Evolutionary conservation across 2,888 invertebrate species (phyloP), one percentile per base, ranked within the genome.

Genomic region (Caenorhabditis wallacei): DNA sequence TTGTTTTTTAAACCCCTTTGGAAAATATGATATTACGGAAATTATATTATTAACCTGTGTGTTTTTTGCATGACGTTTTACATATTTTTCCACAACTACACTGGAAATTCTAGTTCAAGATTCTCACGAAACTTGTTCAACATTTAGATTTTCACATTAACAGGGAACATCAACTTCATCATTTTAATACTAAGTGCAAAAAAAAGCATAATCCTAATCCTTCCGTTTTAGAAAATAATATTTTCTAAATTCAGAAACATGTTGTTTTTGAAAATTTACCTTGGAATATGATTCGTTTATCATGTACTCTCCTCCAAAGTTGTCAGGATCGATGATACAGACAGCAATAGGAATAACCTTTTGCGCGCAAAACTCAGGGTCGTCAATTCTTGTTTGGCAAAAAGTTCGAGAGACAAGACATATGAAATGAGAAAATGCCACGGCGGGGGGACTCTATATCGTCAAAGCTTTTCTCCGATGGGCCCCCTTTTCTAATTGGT

Each of bases 341-440:
- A 61, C 75, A 69, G 66, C 22, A 61, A 59, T 26, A 53, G 22
- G 46, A 72, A 63, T 51, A 75, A 75, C 57, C 75, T 75, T 30
- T 66, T 66, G 75, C 40, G 57, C n/a, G n/a, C n/a, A 64, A 22
- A 53, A 40, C 66, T 66, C 56, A 37, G 69, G 30, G 30, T 66
- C 22, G 78, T 69, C 76, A 76, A 63, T 46, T 78, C 59, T 69
- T 63, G 69, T 78, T 78, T 78, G 61, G 46, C 78, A 54, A 69
- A 69, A 78, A 69, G 69, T 78, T 78, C 78, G 78, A 78, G 69
- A 68, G 78, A 69, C 53, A 69, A 78, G 69, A 78, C 78, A 78
- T 76, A 69, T 69, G 63, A 69, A 54, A 78, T 54, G 59, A 54
- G 78, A 63, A 78, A 78, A 78, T 78, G 78, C 69, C 78, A 69